These are phyloP conservation scores for Acleris emargana DNA, from an alignment of 2,888 invertebrate genomes.

Conservation along the genomic window DNA sequence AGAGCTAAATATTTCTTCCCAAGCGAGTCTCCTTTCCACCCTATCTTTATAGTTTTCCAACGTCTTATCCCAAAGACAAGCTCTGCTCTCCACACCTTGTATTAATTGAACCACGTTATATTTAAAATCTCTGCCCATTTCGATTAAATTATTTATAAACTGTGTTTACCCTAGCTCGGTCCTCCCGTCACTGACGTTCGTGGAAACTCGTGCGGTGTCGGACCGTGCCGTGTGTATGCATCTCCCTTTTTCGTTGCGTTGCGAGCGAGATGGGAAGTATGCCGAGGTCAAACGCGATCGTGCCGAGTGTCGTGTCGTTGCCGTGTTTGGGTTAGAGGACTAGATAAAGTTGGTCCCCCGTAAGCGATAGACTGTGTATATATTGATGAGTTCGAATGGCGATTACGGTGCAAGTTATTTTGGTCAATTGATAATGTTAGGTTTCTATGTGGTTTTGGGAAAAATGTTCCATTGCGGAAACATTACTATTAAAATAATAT, in stretches of 20 bases:
- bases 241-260: conserved; percentile 44
- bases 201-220: conserved; percentile 50
- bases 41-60: conserved; percentile 71
- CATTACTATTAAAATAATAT: no score
- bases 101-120: conserved; percentile 66
- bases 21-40: conserved; percentile 64
- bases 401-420: conserved; percentile 1
- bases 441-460: no score
- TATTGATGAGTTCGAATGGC: neutral
- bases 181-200: conserved; percentile 61
- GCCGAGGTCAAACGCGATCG: conserved; percentile 61
- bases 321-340: conserved; percentile 38
- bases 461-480: no score
- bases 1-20: conserved; percentile 68
- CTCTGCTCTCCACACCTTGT: conserved; percentile 57
- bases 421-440: neutral
- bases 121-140: conserved; percentile 66
- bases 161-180: conserved; percentile 57
- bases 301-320: conserved; percentile 45
- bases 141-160: conserved; percentile 38
- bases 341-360: conserved; percentile 46
- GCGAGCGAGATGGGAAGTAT: conserved; percentile 46
- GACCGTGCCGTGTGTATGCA: conserved; percentile 54
- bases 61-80: conserved; percentile 74
- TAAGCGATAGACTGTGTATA: neutral